Evolutionary conservation across 2,113 vertebrate genomes (phyloP).

Genomic region (Pundamilia nyererei): DNA sequence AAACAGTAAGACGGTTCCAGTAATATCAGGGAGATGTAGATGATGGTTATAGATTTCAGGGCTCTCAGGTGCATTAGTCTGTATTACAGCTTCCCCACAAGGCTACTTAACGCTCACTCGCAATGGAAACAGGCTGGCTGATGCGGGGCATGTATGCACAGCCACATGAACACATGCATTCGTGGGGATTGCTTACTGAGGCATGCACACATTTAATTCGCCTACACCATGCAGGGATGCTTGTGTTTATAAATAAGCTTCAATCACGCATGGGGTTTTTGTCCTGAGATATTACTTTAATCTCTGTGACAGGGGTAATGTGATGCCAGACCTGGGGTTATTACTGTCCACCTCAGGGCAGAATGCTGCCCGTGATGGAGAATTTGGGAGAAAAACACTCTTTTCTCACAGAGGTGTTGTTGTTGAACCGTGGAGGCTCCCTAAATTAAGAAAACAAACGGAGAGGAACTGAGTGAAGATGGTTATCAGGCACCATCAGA

Average conservation of each 20-base stretch:
- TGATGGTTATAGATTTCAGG: slow-evolving; percentile 69
- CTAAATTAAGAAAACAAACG: slow-evolving; percentile 62
- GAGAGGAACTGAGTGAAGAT: slow-evolving; percentile 54
- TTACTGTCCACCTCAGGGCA: slow-evolving; percentile 1
- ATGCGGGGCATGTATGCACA: slow-evolving; percentile 5
- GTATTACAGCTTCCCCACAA: slow-evolving; percentile 66
- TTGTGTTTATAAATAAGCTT: background rate
- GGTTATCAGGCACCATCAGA: slow-evolving; percentile 55
- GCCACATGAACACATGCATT: slow-evolving; percentile 2
- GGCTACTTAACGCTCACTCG: slow-evolving; percentile 51
- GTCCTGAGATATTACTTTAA: background rate
- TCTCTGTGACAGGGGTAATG: background rate
- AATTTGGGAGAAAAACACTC: slow-evolving; percentile 22
- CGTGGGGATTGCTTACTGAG: background rate
- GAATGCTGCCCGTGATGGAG: slow-evolving; percentile 4
- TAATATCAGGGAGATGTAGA: slow-evolving; percentile 67
- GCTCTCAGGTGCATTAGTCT: slow-evolving; percentile 73
- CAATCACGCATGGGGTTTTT: background rate
- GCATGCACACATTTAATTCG: background rate
- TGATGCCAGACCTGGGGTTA: slow-evolving; percentile 31
- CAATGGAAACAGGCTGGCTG: slow-evolving; percentile 49
- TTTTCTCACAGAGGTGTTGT: slow-evolving; percentile 14
- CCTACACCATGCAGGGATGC: background rate
- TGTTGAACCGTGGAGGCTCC: slow-evolving; percentile 39
- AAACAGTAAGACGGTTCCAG: slow-evolving; percentile 67